phyloP scores from a whole-genome alignment of 2,113 vertebrate species.

The Sprattus sprattus region DNA sequence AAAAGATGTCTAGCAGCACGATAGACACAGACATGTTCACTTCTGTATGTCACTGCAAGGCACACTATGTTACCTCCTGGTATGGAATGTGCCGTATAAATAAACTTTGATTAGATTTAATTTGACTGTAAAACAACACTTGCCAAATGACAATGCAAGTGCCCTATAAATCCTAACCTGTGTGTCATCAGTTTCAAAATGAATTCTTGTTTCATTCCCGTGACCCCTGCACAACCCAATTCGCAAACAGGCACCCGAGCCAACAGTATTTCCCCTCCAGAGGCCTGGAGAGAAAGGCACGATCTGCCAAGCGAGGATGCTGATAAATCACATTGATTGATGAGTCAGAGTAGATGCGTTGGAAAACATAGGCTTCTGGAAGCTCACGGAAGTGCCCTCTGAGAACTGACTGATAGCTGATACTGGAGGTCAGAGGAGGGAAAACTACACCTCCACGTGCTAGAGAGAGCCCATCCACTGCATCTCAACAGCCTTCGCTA shows the following conservation, averaged over 20 bases:
- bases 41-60: not conserved
- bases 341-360: not conserved
- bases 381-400: not conserved
- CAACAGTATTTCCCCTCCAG: not conserved
- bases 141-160: not conserved
- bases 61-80: no score
- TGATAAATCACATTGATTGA: slow-evolving; percentile 3
- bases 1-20: not conserved
- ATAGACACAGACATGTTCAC: not conserved
- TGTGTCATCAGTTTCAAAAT: not conserved
- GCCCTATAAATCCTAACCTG: not conserved
- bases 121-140: not conserved
- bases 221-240: not conserved
- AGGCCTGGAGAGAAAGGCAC: not conserved
- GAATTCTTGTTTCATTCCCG: not conserved
- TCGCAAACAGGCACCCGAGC: not conserved
- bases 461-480: not conserved
- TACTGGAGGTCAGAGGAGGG: not conserved
- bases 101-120: no score
- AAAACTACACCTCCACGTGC: not conserved
- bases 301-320: not conserved
- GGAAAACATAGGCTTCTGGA: not conserved
- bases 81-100: no score
- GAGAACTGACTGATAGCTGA: not conserved
- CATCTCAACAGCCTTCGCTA: not conserved